Evolutionary conservation across 1,140 invertebrate species (phyloP), one percentile per base, ranked within the genome.

Genomic region (Lepeophtheirus salmonis): DNA sequence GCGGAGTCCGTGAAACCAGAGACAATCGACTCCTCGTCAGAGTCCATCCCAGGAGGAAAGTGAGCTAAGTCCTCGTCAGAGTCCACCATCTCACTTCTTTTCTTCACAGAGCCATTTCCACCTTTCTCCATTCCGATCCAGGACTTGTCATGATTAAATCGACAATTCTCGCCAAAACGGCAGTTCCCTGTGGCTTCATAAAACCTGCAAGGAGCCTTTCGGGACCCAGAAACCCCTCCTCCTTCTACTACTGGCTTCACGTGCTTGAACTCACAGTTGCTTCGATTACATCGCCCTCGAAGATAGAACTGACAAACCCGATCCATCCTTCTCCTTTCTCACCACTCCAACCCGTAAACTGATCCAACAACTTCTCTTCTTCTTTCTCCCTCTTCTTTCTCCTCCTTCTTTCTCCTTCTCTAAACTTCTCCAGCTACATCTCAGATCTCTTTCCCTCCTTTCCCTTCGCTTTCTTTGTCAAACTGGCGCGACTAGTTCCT

Each of bases 251-350:
- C 16, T 14, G 52, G 52, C 30, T 41, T 41, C 14, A 20, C 52
- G 52, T 54, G 52, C 22, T 54, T 54, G 52, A 54, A 54, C 16
- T 54, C 52, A 22, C 52, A 54, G 14, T 54, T 54, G 3, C 23
- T 22, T 4, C 52, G 52, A n/a, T 54, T 17, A 54, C 52, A 54
- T 3, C 52, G 52, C n/a, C 52, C 52, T 2, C 52, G 52, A 17
- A 54, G 18, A 22, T 20, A 54, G 52, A 54, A 54, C 14, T 54
- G 52, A 22, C 52, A 54, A 14, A 54, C n/a, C 16, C 52, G 52
- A 16, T 54, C 52, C 52, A n/a, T n/a, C n/a, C n/a, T n/a, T n/a
- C n/a, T n/a, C n/a, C n/a, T n/a, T n/a, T n/a, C n/a, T n/a, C n/a
- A n/a, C n/a, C n/a, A n/a, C n/a, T n/a, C n/a, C n/a, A n/a, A n/a